Base-by-base conservation (phyloP, 2,888 invertebrate species). In the Gerris lacustris region DNA sequence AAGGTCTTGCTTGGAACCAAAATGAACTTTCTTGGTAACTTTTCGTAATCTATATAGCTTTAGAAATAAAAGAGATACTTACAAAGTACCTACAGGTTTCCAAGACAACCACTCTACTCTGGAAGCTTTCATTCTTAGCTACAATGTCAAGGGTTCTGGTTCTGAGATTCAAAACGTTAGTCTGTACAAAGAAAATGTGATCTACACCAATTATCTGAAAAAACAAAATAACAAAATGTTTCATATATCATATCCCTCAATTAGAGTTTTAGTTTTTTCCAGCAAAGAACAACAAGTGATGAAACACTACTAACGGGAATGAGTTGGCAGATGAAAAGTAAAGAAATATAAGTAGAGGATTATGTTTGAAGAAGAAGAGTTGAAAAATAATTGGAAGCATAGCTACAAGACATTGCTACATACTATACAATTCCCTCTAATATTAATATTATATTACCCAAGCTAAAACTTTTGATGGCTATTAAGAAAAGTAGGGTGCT, bases 91-190 rank as follows among this genome's bases (percentile, higher is more conserved):
- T 71, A 67, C 73, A 73, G 15, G 89, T 89, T 83, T 96, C 96
- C 76, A 91, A 84, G 77, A 96, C 92, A 70, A 86, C 86, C 69
- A 96, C 89, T 78, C 94, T 85, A 69, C 85, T 83, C 17, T 93
- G 84, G 81, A 96, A 96, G 78, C 92, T 93, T 81, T 96, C 95
- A 81, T 96, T 96, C 73, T 86, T 88, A 31, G 96, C 96, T 81
- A 94, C 93, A 78, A 96, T 96, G 80, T 88, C 88, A 74, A 96
- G 84, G 67, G 88, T 86, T 70, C 94, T 86, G 76, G 85, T 86
- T 76, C 88, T 84, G 75, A 91, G 83, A 80, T 96, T 91, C 77
- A 96, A 82, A 75, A 86, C 86, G 82, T 96, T 96, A 81, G 88
- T 91, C 83, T 96, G 96, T 76, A 91, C 87, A 82, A 96, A 96